Evolutionary conservation across 2,888 invertebrate species (phyloP).

Genomic region (Cryptophagus acutangulus): DNA sequence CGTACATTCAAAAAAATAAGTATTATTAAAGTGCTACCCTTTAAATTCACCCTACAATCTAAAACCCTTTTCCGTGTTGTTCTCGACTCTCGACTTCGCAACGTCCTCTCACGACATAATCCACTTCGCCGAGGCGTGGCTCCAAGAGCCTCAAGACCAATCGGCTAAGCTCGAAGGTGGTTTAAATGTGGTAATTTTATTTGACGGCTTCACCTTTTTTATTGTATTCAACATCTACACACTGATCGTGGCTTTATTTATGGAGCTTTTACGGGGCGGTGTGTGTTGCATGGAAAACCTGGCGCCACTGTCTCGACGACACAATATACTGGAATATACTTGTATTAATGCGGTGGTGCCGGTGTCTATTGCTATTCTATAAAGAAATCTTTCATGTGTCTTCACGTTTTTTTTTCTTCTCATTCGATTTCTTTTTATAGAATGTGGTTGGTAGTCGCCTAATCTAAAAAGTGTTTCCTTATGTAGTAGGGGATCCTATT

Average conservation of each 20-base stretch:
- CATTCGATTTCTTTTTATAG: too few species aligned
- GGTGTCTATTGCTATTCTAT: too few species aligned
- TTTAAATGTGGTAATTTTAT: constrained; percentile 29
- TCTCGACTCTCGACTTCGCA: too few species aligned
- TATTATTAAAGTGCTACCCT: too few species aligned
- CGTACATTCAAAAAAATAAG: too few species aligned
- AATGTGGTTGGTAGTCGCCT: constrained; percentile 13
- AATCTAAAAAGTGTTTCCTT: constrained; percentile 32
- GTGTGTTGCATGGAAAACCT: constrained; percentile 37
- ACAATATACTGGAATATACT: constrained; percentile 18
- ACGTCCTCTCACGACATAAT: too few species aligned
- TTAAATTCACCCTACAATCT: too few species aligned
- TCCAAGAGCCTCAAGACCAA: constrained; percentile 15
- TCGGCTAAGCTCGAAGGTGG: constrained; percentile 25
- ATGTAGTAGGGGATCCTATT: constrained; percentile 18
- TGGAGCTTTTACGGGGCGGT: constrained; percentile 42
- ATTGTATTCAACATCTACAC: too few species aligned
- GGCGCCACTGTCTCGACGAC: constrained; percentile 35
- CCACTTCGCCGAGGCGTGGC: constrained; percentile 18
- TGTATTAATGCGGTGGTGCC: constrained; percentile 21
- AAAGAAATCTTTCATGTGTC: too few species aligned
- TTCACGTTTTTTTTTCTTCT: too few species aligned
- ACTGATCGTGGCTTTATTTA: constrained; percentile 39
- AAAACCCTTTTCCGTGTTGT: too few species aligned
- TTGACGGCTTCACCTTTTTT: constrained; percentile 35